Conservation (phyloP, 2,113 vertebrate species). For the Strix aluco region DNA sequence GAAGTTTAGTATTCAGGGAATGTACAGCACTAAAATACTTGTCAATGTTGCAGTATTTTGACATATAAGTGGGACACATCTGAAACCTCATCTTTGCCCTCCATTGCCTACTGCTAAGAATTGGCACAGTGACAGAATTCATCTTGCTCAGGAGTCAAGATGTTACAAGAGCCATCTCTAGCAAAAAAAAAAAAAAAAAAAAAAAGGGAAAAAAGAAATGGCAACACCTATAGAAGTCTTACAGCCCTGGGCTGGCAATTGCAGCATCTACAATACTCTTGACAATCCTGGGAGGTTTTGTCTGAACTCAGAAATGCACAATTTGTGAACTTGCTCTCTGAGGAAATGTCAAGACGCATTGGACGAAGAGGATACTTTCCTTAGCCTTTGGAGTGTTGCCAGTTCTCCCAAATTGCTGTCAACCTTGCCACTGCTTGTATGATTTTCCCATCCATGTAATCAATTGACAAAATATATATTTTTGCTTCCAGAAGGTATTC, state of each 20-base stretch:
- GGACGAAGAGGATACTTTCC: background rate
- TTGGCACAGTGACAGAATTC: slow-evolving; percentile 40
- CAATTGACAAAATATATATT: background rate
- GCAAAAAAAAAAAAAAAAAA: background rate
- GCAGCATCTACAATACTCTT: background rate
- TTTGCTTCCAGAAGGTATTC: background rate
- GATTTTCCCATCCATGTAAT: slow-evolving; percentile 19
- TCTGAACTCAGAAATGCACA: slow-evolving; percentile 13
- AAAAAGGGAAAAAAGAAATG: background rate
- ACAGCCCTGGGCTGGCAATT: background rate
- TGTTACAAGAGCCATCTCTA: background rate
- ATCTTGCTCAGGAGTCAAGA: slow-evolving; percentile 36
- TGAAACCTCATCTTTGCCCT: slow-evolving; percentile 54
- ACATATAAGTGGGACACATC: slow-evolving; percentile 32
- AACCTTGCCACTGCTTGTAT: background rate
- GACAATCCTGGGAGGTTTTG: background rate
- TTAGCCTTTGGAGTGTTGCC: slow-evolving; percentile 8
- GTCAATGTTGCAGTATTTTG: slow-evolving; percentile 51
- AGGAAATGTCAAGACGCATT: slow-evolving; percentile 6
- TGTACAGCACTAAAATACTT: slow-evolving; percentile 17
- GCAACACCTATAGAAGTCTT: background rate
- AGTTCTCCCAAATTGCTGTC: slow-evolving; percentile 23
- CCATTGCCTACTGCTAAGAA: slow-evolving; percentile 22
- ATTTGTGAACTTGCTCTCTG: background rate
- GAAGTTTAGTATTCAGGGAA: slow-evolving; percentile 45